These are phyloP conservation scores for Chrysemys picta DNA, from an alignment of 2,113 vertebrate genomes.

Conservation along the genomic window DNA sequence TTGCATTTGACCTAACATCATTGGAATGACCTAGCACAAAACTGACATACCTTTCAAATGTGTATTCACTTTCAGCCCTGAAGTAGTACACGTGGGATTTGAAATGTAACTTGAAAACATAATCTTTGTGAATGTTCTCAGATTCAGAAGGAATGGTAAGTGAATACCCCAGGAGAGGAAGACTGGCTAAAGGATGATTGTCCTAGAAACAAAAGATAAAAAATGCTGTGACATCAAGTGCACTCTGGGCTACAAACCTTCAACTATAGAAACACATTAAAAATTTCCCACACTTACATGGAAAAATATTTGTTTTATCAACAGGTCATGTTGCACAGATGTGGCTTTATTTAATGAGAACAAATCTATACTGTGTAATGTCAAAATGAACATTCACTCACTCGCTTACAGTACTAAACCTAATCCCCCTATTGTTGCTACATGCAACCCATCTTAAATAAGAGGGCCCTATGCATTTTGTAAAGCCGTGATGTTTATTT, in stretches of 20 bases:
- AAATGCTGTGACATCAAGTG: background rate
- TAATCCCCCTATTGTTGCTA: background rate
- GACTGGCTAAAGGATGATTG: constrained; percentile 96
- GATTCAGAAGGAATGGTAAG: constrained; percentile 93
- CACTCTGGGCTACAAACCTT: background rate
- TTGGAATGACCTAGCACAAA: background rate
- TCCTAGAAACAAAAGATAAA: constrained; percentile 79
- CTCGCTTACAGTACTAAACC: background rate
- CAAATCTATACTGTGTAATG: background rate
- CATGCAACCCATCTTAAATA: background rate
- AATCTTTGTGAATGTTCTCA: constrained; percentile 98
- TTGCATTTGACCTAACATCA: background rate
- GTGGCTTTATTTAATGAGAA: background rate
- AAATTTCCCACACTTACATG: fast-evolving
- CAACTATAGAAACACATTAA: background rate
- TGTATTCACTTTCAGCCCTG: constrained; percentile 97
- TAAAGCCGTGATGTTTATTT: background rate
- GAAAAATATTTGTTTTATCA: background rate
- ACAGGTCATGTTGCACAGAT: background rate
- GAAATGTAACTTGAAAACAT: constrained; percentile 98
- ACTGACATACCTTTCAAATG: constrained; percentile 89
- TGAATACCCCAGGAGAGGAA: constrained; percentile 94
- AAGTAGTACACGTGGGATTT: constrained; percentile 99
- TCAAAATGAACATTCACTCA: background rate
- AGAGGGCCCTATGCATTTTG: background rate